Percentiles rank a stretch among this genome's conserved stretches.
Evolutionary conservation across 2,113 vertebrate species (phyloP).

Genomic region (Columba livia): DNA sequence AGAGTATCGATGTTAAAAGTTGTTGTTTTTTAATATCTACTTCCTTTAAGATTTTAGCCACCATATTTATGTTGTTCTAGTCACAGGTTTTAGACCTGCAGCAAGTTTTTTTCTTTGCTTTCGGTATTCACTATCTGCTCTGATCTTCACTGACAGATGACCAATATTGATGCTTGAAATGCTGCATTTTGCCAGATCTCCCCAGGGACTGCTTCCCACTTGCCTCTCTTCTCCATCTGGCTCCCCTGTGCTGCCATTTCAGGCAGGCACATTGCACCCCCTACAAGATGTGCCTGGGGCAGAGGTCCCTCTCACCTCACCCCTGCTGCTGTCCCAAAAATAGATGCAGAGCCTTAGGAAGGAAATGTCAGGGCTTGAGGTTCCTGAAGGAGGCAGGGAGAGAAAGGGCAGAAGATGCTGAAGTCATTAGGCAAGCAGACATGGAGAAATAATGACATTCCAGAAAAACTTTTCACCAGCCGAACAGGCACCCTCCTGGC

Average conservation of each 20-base stretch:
- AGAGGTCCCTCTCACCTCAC: not conserved
- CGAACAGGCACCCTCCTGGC: not conserved
- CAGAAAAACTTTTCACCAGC: not conserved
- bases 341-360: not conserved
- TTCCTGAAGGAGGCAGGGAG: not conserved
- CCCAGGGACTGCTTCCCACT: not conserved
- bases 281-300: not conserved
- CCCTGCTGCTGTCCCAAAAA: not conserved
- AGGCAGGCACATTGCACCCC: not conserved
- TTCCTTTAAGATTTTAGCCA: not conserved
- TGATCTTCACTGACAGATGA: not conserved
- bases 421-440: not conserved
- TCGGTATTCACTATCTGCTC: not conserved
- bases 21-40: not conserved
- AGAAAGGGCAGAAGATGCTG: not conserved
- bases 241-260: accelerated
- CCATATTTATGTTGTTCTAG: not conserved
- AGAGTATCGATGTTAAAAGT: not conserved
- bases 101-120: not conserved
- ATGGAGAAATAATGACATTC: not conserved
- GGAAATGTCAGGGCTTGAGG: not conserved
- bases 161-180: not conserved
- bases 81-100: not conserved
- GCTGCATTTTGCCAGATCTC: not conserved
- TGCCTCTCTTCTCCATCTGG: not conserved